Evolutionary conservation across 2,888 invertebrate genomes (phyloP).

Genomic region (Zeuzera pyrina): DNA sequence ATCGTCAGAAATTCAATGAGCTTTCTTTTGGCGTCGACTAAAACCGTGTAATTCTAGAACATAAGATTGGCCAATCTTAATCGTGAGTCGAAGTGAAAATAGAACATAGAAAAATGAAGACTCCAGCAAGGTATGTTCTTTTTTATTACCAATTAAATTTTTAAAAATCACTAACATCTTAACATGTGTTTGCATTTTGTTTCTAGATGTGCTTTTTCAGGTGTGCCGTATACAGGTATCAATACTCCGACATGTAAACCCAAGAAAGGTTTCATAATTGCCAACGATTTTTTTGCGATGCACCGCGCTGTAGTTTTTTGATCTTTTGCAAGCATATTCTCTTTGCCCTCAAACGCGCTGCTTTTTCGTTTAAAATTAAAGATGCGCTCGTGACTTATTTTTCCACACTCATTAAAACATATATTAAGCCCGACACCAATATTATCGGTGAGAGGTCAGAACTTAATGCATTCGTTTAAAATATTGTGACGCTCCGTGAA

Average conservation of each 20-base stretch:
- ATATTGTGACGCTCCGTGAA: conserved; percentile 59
- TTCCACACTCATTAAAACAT: conserved; percentile 45
- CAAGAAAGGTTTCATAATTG: too few relatives aligned
- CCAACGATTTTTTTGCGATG: too few relatives aligned
- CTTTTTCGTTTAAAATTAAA: conserved; percentile 2
- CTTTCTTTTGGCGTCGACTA: conserved; percentile 56
- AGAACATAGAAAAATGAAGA: conserved; percentile 22
- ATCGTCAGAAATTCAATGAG: conserved; percentile 20
- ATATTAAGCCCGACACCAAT: conserved; percentile 51
- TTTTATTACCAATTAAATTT: conserved; percentile 23
- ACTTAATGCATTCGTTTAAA: conserved; percentile 56
- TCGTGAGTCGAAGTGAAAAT: conserved; percentile 30
- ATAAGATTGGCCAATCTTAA: conserved; percentile 62
- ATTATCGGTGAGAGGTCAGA: conserved; percentile 46
- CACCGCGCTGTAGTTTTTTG: too few relatives aligned
- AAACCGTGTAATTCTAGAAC: conserved; percentile 34
- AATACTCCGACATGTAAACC: too few relatives aligned
- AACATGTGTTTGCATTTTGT: conserved; percentile 38
- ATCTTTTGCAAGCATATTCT: neutral
- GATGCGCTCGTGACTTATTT: conserved; percentile 18
- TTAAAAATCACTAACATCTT: conserved; percentile 35
- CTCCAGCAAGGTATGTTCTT: conserved; percentile 43
- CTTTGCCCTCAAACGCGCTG: conserved; percentile 3
- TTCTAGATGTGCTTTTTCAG: conserved; percentile 58
- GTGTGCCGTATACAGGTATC: conserved; percentile 59